A percentile compares a stretch with the other conserved stretches of the same genome.
Conservation (phyloP, 2,113 vertebrate genomes). For the Podarcis muralis region DNA sequence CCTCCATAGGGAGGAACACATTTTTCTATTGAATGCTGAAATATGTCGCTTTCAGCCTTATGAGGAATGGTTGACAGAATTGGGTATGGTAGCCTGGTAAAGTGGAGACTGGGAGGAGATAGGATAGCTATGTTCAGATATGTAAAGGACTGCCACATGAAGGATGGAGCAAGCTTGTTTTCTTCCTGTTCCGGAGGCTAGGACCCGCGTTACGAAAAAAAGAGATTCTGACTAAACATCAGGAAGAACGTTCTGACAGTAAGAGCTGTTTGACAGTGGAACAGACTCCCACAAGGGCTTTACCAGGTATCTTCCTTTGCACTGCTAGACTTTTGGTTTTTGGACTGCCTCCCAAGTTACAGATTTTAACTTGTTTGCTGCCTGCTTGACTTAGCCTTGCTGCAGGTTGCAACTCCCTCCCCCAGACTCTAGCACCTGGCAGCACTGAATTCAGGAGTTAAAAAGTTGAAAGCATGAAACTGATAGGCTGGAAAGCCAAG, state of each 20-base stretch:
- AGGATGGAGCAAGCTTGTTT: too few relatives aligned
- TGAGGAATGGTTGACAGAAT: too few relatives aligned
- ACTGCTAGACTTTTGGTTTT: neutral
- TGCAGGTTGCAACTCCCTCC: neutral
- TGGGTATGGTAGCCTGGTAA: too few relatives aligned
- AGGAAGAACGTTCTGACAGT: too few relatives aligned
- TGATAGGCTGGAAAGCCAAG: neutral
- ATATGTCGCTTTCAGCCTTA: neutral
- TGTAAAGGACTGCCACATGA: too few relatives aligned
- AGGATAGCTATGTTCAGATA: too few relatives aligned
- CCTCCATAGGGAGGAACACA: conserved; percentile 37
- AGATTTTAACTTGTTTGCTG: neutral
- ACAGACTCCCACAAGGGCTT: too few relatives aligned
- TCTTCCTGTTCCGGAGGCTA: too few relatives aligned
- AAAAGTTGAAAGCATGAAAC: neutral
- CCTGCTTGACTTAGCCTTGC: neutral
- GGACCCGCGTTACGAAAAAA: too few relatives aligned
- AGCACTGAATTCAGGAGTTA: neutral
- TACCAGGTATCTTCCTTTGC: neutral
- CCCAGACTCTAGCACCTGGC: neutral
- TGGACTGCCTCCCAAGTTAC: neutral
- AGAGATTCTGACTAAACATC: too few relatives aligned
- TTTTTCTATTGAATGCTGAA: conserved; percentile 54
- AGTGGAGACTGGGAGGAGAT: too few relatives aligned
- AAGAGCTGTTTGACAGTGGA: too few relatives aligned